Conservation (phyloP, 1,140 invertebrate genomes). For the Zaprionus davidi region DNA sequence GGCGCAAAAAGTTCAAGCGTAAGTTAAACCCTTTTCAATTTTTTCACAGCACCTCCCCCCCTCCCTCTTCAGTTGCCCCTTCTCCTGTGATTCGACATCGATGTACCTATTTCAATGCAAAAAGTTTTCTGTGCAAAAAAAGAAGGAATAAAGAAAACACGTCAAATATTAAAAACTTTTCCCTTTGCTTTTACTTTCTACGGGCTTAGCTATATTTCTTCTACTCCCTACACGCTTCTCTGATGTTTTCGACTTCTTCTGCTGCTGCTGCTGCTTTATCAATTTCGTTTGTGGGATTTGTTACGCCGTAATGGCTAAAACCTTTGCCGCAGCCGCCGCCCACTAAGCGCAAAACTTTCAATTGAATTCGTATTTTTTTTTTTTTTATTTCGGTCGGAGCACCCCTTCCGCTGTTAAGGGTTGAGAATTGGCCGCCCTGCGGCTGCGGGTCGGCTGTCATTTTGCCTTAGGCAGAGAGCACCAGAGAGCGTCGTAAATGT, state of each 20-base stretch:
- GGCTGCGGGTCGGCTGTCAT: conserved; percentile 61
- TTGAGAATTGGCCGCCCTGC: conserved; percentile 30
- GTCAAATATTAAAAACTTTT: conserved; percentile 82
- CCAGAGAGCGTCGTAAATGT: conserved; percentile 58
- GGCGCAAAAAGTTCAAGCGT: conserved; percentile 65
- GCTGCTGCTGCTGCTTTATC: conserved; percentile 66
- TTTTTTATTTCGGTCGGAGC: conserved; percentile 29
- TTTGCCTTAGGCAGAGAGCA: conserved; percentile 52
- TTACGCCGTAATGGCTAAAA: conserved; percentile 74
- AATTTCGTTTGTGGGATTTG: conserved; percentile 80
- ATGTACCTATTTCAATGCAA: conserved; percentile 60
- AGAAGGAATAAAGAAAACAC: conserved; percentile 61
- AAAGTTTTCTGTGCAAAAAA: conserved; percentile 46
- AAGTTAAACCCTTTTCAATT: conserved; percentile 78
- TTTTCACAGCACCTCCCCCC: conserved; percentile 29
- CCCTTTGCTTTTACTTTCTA: conserved; percentile 74
- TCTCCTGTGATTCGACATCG: conserved; percentile 11
- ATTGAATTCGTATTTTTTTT: conserved; percentile 69
- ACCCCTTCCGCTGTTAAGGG: conserved; percentile 13
- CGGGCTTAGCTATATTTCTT: conserved; percentile 44
- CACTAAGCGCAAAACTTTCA: conserved; percentile 72
- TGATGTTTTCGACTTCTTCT: conserved; percentile 23
- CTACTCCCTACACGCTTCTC: not conserved
- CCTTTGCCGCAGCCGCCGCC: conserved; percentile 54
- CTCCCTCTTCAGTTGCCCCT: not conserved